Base-by-base conservation (phyloP, 2,888 invertebrate species). In the Acanthosoma haemorrhoidale region DNA sequence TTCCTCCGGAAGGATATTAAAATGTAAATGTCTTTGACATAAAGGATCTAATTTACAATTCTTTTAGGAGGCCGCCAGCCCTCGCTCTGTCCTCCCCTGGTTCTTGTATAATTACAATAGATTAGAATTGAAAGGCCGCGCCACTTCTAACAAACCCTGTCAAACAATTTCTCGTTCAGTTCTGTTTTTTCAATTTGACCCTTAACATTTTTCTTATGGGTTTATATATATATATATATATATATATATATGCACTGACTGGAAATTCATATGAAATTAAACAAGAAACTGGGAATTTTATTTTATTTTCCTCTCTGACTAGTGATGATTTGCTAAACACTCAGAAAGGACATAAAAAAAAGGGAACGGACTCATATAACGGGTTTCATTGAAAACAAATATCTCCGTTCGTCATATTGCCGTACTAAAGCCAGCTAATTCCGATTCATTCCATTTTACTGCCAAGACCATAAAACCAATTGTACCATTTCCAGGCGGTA, bases 31-130 rank as follows among this genome's bases (percentile, higher is more conserved):
- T 61, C 60, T 18, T 36, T 36, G 36, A 61, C 60, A 61, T 61
- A 61, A 61, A 61, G 60, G 60, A 32, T 61, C 60, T 61, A 61
- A 61, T 61, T 36, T 61, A 61, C 60, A 61, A 61, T 61, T 61
- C 60, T 61, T 61, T 61, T 51, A 25, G 51, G n/a, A 51, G 25
- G 51, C 21, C 13, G 25, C 51, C 51, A 51, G 21, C 51, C 51
- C 16, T 51, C 51, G 51, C 51, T n/a, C 6, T 13, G 13, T 4
- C 21, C 51, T n/a, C 51, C 51, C 3, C 13, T n/a, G 25, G 0
- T 25, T 25, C 51, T 51, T 51, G 51, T 51, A 51, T 51, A 51
- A 51, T 51, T 51, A 25, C 51, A 51, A 51, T 25, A 25, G 43
- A 43, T 43, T 43, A 43, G 18, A 43, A 43, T 13, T 9, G 11